Conservation (phyloP, 1,140 invertebrate species). For the Drosophila melanica region DNA sequence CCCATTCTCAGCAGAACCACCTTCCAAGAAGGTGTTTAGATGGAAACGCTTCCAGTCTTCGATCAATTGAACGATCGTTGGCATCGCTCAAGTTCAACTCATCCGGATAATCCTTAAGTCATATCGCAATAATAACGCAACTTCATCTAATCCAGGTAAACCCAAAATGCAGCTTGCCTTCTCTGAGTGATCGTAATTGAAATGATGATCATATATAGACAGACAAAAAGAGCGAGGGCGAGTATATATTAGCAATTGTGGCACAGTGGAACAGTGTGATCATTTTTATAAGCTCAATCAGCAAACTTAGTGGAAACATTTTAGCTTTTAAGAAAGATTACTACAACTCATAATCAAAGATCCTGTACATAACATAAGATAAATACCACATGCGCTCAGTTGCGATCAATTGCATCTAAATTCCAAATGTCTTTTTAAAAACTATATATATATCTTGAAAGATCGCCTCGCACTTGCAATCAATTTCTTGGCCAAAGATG, state of each 20-base stretch:
- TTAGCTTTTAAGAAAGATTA: no score
- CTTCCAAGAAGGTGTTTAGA: slow-evolving; percentile 71
- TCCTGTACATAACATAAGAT: no score
- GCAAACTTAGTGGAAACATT: no score
- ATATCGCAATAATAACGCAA: slow-evolving; percentile 40
- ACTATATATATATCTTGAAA: no score
- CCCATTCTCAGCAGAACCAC: not conserved
- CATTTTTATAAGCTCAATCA: not conserved
- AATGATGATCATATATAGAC: slow-evolving; percentile 38
- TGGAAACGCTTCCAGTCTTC: slow-evolving; percentile 74
- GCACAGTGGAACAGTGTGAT: slow-evolving; percentile 9
- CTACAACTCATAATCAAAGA: no score
- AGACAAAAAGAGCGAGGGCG: not conserved
- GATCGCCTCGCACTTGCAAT: no score
- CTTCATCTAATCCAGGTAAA: slow-evolving; percentile 54
- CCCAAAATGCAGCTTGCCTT: slow-evolving; percentile 50
- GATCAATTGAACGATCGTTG: slow-evolving; percentile 53
- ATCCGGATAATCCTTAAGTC: slow-evolving; percentile 3
- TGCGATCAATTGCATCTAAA: no score
- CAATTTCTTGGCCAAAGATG: no score
- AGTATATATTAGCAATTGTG: not conserved
- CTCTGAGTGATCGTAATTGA: slow-evolving; percentile 55
- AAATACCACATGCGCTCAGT: no score
- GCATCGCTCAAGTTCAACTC: not conserved
- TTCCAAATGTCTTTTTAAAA: no score